These are phyloP conservation scores for Rhyacophila evoluta DNA, from an alignment of 2,888 invertebrate species.

Conservation along the genomic window DNA sequence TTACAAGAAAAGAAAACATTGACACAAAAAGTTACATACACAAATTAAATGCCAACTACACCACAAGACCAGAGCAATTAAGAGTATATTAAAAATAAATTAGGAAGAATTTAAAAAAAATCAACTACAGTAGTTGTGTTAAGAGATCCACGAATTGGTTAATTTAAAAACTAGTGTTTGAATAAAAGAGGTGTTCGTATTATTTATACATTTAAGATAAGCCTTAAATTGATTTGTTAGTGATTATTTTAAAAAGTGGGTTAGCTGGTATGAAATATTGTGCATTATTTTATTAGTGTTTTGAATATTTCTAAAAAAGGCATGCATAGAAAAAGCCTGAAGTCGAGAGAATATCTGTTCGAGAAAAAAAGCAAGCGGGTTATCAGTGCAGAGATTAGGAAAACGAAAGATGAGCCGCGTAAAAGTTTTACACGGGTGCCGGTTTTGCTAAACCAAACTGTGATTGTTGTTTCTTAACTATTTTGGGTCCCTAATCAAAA, in stretches of 20 bases:
- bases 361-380: background rate
- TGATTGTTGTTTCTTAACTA: conserved; percentile 28
- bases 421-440: conserved; percentile 19
- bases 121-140: background rate
- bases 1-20: conserved; percentile 31
- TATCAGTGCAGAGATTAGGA: conserved; percentile 2
- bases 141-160: background rate
- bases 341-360: background rate
- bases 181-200: background rate
- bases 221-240: background rate
- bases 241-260: background rate
- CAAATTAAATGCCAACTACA: conserved; percentile 29
- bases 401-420: background rate
- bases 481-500: conserved; percentile 26
- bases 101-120: background rate
- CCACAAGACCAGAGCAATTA: conserved; percentile 9
- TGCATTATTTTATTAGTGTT: background rate
- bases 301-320: background rate
- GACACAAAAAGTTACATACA: conserved; percentile 20
- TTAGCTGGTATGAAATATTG: background rate
- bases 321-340: background rate
- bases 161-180: too few species aligned
- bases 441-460: conserved; percentile 52
- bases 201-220: conserved; percentile 1
- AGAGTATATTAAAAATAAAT: background rate